Base-by-base conservation (phyloP, 1,140 invertebrate genomes). In the Halesus radiatus region DNA sequence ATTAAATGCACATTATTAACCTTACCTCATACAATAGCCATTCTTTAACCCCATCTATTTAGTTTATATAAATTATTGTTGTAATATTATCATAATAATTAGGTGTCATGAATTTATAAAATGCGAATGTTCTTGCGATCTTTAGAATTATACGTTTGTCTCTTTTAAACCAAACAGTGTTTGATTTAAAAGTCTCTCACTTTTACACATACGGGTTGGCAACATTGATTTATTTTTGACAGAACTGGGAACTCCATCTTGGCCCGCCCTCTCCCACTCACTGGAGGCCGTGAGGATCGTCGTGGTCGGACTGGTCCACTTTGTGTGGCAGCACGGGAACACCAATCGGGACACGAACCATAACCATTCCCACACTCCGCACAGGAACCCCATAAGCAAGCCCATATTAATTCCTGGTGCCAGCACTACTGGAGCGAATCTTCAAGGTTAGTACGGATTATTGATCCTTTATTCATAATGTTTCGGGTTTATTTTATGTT, bases 261-360 rank as follows among this genome's bases (percentile, higher is more conserved):
- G 95, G 94, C 87, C 90, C 58, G 93, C 95, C 84, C 92, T 95
- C 76, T 92, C 94, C 13, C 92, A 93, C 81, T 93, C 96, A 6
- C 89, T 98, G 87, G 94, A 95, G 85, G 94, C 96, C 3, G 95
- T 96, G 0, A 93, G 93, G 82, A 93, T 93, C 83, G 96, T 97
- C 3, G 95, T 98, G 0, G 92, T 94, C 32, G 95, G 96, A 4
- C 89, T 98, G 0, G 93, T 97, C 0, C 94, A 96, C 66, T 98
- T 97, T 85, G 92, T 97, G 76, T 93, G 95, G 85, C 94, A 95
- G 81, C 94, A 96, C 84, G 93, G 92, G n/a, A 93, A 90, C 80
- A 88, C 92, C 3, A 93, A 93, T 84, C 91, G 56, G 88, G 93
- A 88, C 91, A 91, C 82, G 79, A 89, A 84, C 81, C 89, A 85